Percentiles rank a stretch among this genome's conserved stretches.
Evolutionary conservation across 2,797 vertebrate genomes (phyloP).

Genomic region (Microcaecilia unicolor): DNA sequence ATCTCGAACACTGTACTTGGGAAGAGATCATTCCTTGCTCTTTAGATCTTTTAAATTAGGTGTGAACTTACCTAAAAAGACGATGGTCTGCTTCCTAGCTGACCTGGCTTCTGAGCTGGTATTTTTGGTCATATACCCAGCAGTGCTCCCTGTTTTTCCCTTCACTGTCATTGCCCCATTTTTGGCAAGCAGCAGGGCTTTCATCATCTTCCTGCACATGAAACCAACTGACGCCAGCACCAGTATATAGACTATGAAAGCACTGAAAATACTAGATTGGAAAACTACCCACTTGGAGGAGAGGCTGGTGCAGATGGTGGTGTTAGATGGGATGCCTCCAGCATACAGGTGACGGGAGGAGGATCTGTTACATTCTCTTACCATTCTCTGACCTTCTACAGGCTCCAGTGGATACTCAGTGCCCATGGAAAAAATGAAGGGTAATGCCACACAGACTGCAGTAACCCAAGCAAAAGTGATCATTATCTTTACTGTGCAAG

Average conservation of each 20-base stretch:
- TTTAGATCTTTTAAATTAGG: too few species aligned
- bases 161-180: conserved; percentile 12
- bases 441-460: conserved; percentile 71
- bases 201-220: conserved; percentile 88
- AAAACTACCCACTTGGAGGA: conserved; percentile 73
- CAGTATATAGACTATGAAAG: conserved; percentile 74
- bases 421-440: conserved; percentile 76
- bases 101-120: conserved; percentile 41
- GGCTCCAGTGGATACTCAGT: conserved; percentile 60
- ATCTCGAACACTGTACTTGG: fast-evolving
- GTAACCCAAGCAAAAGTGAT: conserved; percentile 78
- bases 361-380: conserved; percentile 7
- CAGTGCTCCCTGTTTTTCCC: neutral
- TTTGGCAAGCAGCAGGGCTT: conserved; percentile 49
- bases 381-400: conserved; percentile 6
- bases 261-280: conserved; percentile 68
- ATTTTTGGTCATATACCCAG: conserved; percentile 56
- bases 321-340: conserved; percentile 45
- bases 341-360: neutral
- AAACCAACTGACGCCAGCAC: conserved; percentile 67
- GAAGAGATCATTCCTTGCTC: neutral
- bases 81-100: conserved; percentile 77
- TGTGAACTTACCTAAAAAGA: conserved; percentile 84
- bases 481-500: conserved; percentile 61
- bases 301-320: conserved; percentile 85